Evolutionary conservation across 2,113 vertebrate species (phyloP).

Genomic region (Passer domesticus): DNA sequence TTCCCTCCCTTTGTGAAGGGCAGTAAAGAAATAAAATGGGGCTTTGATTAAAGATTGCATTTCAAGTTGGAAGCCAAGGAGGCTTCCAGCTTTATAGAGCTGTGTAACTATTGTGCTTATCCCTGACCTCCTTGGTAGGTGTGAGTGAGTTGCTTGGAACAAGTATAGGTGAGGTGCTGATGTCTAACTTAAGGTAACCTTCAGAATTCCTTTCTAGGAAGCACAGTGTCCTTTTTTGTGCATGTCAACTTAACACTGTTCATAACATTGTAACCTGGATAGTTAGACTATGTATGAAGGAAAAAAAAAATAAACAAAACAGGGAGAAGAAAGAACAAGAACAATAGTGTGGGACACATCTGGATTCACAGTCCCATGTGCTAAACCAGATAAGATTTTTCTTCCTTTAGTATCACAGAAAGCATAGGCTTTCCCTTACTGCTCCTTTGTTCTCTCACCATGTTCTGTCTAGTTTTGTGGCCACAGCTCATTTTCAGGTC

Average conservation of each 20-base stretch:
- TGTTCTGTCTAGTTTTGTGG: not conserved
- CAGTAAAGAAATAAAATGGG: not conserved
- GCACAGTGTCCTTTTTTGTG: not conserved
- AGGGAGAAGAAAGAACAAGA: not conserved
- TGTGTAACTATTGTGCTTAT: fast-evolving
- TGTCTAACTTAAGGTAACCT: not conserved
- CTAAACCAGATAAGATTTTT: not conserved
- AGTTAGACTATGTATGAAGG: not conserved
- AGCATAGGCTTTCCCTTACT: not conserved
- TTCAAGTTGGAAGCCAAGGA: not conserved
- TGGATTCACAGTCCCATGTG: not conserved
- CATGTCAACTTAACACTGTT: not conserved
- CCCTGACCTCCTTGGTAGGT: not conserved
- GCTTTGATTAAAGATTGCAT: not conserved
- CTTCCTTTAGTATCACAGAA: not conserved
- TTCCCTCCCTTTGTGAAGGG: not conserved
- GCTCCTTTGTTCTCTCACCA: not conserved
- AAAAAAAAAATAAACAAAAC: too few relatives aligned
- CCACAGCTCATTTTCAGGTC: not conserved
- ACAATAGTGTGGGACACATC: not conserved
- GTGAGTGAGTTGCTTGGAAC: not conserved
- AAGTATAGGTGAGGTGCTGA: not conserved
- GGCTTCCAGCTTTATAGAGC: not conserved
- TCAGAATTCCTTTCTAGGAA: not conserved
- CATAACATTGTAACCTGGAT: not conserved